Base-by-base conservation (phyloP, 1,140 invertebrate species). In the Drosophila persimilis region DNA sequence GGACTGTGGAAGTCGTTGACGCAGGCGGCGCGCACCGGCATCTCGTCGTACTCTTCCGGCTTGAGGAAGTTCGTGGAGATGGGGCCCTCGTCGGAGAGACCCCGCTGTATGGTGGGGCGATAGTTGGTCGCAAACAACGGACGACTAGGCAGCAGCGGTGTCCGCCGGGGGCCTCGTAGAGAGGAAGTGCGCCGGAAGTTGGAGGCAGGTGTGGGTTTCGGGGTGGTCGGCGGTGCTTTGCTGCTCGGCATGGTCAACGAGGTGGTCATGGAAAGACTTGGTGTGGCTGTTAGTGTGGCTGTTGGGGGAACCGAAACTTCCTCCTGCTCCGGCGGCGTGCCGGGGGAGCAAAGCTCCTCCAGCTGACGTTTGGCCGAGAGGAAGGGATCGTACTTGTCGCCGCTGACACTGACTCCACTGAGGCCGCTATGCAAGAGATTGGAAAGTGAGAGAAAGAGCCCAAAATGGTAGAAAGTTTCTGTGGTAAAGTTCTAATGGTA, bases 291-390 rank as follows among this genome's bases (percentile, higher is more conserved):
- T 0, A 59, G 53, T 52, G 70, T 59, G 47, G 60, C 54, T 17
- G 65, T 35, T 5, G 73, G 73, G 48, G 20, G 43, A 29, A 69
- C 69, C 51, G 20, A 43, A 29, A 69, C 69, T 48, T 64, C 73
- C 59, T 75, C 73, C 51, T 83, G 56, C 2, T 46, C 48, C 22
- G 83, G 72, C 48, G 80, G 78, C 20, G 80, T 80, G 50, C 66
- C 91, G 83, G 80, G 92, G 26, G 92, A 93, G 59, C 95, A 92
- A 8, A 95, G 92, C 71, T 95, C 95, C 88, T 94, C 93, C 80
- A 95, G 93, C 90, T 95, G 95, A n/a, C 93, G 92, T 75, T 95
- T 94, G 2, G 95, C 95, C 62, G 93, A 92, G 31, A 94, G 80
- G 90, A 94, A 95, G 39, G 95, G 95, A 90, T 95, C 93, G 90